A percentile compares a stretch with the other conserved stretches of the same genome.
These are phyloP conservation scores for Ctenosaura bakeri DNA, from an alignment of 2,797 vertebrate species.

Conservation along the genomic window DNA sequence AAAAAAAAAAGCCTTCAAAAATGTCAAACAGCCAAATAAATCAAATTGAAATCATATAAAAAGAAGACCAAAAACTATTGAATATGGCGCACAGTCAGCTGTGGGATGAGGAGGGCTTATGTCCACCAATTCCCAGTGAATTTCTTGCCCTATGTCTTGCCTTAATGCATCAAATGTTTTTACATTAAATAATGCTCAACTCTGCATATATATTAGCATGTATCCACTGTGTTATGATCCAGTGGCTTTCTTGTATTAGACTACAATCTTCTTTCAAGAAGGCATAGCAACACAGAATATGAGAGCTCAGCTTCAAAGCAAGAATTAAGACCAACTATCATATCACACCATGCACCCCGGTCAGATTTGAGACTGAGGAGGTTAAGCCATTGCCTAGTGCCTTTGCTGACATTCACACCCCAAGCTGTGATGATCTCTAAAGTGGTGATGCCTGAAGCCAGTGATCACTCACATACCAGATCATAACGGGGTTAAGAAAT, in stretches of 20 bases:
- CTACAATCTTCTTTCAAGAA: not conserved
- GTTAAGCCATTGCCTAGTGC: not conserved
- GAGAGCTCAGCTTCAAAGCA: not conserved
- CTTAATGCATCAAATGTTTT: not conserved
- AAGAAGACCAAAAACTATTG: not conserved
- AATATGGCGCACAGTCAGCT: not conserved
- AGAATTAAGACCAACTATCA: not conserved
- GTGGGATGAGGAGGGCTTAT: not conserved
- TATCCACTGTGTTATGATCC: not conserved
- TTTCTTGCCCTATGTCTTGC: not conserved
- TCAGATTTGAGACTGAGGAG: not conserved
- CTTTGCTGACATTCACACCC: not conserved
- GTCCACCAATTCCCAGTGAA: no score
- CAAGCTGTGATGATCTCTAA: not conserved
- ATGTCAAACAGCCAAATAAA: no score
- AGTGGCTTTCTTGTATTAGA: not conserved
- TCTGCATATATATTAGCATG: not conserved
- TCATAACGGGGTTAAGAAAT: not conserved
- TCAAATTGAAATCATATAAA: no score
- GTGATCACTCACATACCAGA: not conserved
- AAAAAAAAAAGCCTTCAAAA: no score
- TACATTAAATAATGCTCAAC: not conserved
- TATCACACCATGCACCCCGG: not conserved
- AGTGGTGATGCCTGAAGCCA: not conserved
- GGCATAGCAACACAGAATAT: not conserved